A percentile compares a stretch with the other conserved stretches of the same genome.
Evolutionary conservation across 1,140 invertebrate species (phyloP).

Genomic region (Drosophila asahinai): DNA sequence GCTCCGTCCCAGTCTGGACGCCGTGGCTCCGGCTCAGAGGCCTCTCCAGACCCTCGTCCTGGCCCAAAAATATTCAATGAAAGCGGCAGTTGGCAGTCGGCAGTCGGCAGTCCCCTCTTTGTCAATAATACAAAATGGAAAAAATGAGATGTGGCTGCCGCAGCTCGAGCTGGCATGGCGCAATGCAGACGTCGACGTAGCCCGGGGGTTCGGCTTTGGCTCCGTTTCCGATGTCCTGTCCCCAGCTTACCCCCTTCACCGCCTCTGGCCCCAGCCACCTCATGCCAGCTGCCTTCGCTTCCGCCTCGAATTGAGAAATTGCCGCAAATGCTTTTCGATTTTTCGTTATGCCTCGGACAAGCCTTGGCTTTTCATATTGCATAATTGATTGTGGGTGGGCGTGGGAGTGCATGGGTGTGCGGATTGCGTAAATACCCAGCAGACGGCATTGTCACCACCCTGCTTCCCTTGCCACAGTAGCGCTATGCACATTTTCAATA

Average conservation of each 20-base stretch:
- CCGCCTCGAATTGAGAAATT: conserved; percentile 66
- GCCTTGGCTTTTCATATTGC: conserved; percentile 78
- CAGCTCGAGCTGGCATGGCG: conserved; percentile 40
- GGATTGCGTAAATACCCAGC: conserved; percentile 50
- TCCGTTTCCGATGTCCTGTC: conserved; percentile 10
- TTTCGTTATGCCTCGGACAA: conserved; percentile 67
- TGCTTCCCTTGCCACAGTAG: conserved; percentile 2
- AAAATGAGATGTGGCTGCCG: conserved; percentile 51
- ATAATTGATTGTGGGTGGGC: conserved; percentile 72
- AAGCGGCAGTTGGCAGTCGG: conserved; percentile 58
- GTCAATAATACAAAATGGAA: conserved; percentile 65
- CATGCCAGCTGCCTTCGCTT: conserved; percentile 30
- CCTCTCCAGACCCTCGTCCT: conserved; percentile 9
- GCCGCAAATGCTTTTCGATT: conserved; percentile 80
- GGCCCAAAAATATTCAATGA: conserved; percentile 74
- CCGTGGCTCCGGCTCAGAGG: conserved; percentile 9
- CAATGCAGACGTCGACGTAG: conserved; percentile 51
- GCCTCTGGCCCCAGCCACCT: not conserved
- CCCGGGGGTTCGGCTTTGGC: conserved; percentile 32
- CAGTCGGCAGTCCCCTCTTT: conserved; percentile 56
- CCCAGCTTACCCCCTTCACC: not conserved
- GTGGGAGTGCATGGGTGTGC: conserved; percentile 10
- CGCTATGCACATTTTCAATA: conserved; percentile 73
- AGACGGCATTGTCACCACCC: conserved; percentile 48
- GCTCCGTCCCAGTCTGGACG: conserved; percentile 42